Base-by-base conservation (phyloP, 2,888 invertebrate species). In the Acanthacorydalis orientalis region DNA sequence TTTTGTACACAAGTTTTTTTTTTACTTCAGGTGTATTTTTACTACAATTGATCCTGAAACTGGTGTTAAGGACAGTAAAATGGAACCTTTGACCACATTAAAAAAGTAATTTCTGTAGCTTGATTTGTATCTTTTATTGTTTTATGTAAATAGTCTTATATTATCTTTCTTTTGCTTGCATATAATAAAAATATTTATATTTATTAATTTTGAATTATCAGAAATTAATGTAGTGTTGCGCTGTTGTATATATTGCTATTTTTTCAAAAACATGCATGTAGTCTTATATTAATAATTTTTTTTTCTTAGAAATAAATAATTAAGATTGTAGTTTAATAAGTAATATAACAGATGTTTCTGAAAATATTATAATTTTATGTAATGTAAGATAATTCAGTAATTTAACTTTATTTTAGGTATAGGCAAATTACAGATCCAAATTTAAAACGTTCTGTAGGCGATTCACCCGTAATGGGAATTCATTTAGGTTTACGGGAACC, bases 1-100 rank as follows among this genome's bases (percentile, higher is more conserved):
- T 48, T 46, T 48, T 44, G 23, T 23, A 23, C 23, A 23, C 2
- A 23, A 6, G 3, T 49, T 34, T 43, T 47, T 44, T 49, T 50
- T 65, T 61, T 35, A n/a, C 42, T 60, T 53, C 54, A 78, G 80
- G 54, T 85, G 85, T 57, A 64, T 80, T n/a, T 59, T 83, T 50
- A 80, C 81, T 1, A 83, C 81, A 1, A 73, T 83, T 1, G 74
- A 83, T 59, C 77, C 78, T 1, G 73, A 75, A 52, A 78, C 77
- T 1, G 83, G 78, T 2, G 64, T 68, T 11, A 78, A 75, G 44
- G 64, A 76, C 58, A 55, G 68, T 1, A 70, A 75, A 23, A 60
- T 67, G 3, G 78, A 84, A 56, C 83, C 84, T 1, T 59, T 84
- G 40, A 70, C 69, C 54, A 81, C 80, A 14, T 64, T 84, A 14